Conservation (phyloP, 1,140 invertebrate species). For the Cecropterus lyciades region DNA sequence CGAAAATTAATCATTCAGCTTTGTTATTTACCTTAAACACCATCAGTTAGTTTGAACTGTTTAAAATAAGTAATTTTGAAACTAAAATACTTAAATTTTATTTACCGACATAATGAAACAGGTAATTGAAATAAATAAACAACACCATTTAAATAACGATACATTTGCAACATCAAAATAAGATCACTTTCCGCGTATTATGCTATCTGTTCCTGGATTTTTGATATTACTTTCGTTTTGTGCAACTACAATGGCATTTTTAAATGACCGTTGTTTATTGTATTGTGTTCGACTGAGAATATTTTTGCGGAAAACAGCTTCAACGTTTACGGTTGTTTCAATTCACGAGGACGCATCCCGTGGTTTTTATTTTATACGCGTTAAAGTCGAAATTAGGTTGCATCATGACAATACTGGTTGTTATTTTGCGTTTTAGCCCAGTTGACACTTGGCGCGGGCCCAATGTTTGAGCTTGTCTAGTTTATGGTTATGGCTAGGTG, state of each 20-base stretch:
- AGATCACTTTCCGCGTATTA: conserved; percentile 17
- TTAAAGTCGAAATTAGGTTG: conserved; percentile 29
- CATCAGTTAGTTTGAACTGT: too few species aligned
- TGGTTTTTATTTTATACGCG: conserved; percentile 6
- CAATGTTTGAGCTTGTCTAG: conserved; percentile 33
- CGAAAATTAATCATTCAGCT: too few species aligned
- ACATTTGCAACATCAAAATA: conserved; percentile 24
- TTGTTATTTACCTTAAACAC: too few species aligned
- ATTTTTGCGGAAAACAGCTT: conserved; percentile 30
- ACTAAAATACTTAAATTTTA: too few species aligned
- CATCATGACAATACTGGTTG: conserved; percentile 26
- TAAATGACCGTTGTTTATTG: conserved; percentile 35
- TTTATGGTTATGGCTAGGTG: conserved; percentile 33
- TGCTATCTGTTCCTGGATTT: conserved; percentile 26
- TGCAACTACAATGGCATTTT: conserved; percentile 33
- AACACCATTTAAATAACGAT: too few species aligned
- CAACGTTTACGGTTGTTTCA: conserved; percentile 27
- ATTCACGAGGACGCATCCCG: conserved; percentile 2
- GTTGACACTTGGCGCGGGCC: conserved; percentile 31
- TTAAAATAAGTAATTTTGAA: too few species aligned
- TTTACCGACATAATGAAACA: too few species aligned
- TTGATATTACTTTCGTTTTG: conserved; percentile 35
- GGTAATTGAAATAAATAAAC: too few species aligned
- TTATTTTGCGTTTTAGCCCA: conserved; percentile 32
- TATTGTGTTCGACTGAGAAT: conserved; percentile 36